phyloP scores from a whole-genome alignment of 2,113 vertebrate genomes.

The Alces alces region DNA sequence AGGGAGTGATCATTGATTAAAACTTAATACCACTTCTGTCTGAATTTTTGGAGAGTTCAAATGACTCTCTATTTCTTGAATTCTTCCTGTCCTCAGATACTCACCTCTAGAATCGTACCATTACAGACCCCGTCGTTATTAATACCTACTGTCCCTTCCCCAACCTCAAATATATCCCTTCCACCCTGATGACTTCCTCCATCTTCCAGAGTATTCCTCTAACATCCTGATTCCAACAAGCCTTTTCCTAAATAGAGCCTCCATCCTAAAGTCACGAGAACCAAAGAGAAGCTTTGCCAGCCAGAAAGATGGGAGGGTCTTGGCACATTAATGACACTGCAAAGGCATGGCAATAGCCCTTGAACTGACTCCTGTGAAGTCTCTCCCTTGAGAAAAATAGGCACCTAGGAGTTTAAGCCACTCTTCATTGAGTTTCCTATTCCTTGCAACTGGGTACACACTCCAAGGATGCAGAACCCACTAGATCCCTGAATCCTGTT shows the following conservation, averaged over 20 bases:
- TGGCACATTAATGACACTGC: neutral
- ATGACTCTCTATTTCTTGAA: neutral
- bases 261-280: neutral
- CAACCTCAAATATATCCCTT: neutral
- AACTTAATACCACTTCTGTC: neutral
- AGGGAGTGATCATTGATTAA: neutral
- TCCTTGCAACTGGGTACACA: neutral
- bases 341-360: neutral
- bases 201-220: neutral
- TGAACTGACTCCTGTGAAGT: neutral
- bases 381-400: neutral
- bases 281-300: neutral
- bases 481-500: rapidly evolving
- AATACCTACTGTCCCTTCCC: neutral
- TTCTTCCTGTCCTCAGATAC: neutral
- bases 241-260: neutral
- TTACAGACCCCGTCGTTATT: neutral
- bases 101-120: neutral
- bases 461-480: neutral
- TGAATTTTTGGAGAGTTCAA: neutral
- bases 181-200: neutral
- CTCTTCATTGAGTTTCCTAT: neutral
- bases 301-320: neutral
- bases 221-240: neutral
- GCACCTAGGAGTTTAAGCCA: neutral